phyloP scores from a whole-genome alignment of 2,113 vertebrate genomes.

The Ammodramus savannarum region DNA sequence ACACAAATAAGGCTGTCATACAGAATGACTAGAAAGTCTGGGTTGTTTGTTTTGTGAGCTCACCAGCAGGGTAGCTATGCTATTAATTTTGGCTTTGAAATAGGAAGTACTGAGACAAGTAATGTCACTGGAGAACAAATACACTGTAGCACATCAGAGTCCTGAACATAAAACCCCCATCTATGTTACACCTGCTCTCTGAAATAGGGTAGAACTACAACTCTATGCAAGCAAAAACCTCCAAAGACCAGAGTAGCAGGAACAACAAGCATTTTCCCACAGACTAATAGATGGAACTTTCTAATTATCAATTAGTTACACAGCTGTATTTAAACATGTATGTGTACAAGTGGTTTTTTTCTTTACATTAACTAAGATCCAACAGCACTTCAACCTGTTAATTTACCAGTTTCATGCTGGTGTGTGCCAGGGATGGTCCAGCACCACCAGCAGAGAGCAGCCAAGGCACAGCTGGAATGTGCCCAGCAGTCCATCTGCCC shows the following conservation, averaged over 20 bases:
- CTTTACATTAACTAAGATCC: neutral
- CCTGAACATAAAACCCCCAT: neutral
- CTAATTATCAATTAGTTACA: neutral
- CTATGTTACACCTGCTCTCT: neutral
- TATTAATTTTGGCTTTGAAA: neutral
- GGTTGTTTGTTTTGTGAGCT: neutral
- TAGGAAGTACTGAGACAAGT: neutral
- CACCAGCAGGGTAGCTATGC: neutral
- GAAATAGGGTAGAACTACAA: neutral
- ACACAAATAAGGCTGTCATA: constrained; percentile 2
- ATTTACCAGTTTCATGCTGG: neutral
- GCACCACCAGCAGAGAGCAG: neutral
- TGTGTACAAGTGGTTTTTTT: rapidly evolving
- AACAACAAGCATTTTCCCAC: neutral
- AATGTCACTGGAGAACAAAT: neutral
- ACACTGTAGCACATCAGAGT: neutral
- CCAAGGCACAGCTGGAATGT: neutral
- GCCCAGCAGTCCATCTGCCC: neutral
- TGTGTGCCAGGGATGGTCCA: neutral
- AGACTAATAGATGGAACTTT: neutral
- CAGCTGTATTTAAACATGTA: neutral
- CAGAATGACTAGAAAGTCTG: neutral
- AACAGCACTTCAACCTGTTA: neutral
- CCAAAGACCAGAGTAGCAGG: neutral
- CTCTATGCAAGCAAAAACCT: neutral